Conservation (phyloP, 2,113 vertebrate species). For the Apteryx owenii region DNA sequence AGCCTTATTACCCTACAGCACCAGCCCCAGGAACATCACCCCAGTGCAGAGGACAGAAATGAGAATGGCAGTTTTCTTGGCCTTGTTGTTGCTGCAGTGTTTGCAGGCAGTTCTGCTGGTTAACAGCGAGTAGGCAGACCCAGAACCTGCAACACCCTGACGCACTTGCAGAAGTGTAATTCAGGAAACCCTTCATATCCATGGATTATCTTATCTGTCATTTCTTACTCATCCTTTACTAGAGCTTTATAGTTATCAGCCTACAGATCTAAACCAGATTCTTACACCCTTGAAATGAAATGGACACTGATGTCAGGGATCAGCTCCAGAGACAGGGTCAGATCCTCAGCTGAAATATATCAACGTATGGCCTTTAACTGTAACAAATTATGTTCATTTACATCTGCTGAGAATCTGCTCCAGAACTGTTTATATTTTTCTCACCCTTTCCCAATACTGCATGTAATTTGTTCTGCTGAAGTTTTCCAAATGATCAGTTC, state of each 20-base stretch:
- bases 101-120: neutral
- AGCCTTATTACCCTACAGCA: neutral
- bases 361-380: neutral
- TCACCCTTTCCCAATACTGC: neutral
- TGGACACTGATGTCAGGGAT: accelerated
- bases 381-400: neutral
- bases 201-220: neutral
- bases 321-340: neutral
- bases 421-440: neutral
- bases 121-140: neutral
- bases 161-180: neutral
- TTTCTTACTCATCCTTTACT: neutral
- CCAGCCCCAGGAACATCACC: neutral
- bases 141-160: neutral
- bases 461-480: neutral
- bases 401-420: neutral
- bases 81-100: neutral
- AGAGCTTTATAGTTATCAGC: neutral
- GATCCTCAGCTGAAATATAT: neutral
- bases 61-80: neutral
- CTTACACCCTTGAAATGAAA: neutral
- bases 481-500: neutral
- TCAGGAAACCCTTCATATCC: neutral
- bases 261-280: neutral
- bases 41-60: neutral